phyloP scores from a whole-genome alignment of 2,113 vertebrate genomes.

The Crotalus viridis region DNA sequence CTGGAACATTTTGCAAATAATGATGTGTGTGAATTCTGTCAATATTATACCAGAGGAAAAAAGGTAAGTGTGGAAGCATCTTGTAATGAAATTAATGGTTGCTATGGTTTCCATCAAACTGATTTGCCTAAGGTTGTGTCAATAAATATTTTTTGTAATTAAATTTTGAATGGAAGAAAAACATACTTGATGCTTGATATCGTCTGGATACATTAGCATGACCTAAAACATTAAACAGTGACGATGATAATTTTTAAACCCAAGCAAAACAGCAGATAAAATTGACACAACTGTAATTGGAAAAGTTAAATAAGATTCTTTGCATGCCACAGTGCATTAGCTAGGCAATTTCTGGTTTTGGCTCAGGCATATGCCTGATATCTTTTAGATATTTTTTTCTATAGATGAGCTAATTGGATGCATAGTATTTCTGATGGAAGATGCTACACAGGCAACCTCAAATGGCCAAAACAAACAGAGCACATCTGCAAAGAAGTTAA shows the following conservation, averaged over 20 bases:
- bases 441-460: conserved; percentile 15
- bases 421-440: conserved; percentile 54
- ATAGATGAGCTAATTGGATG: background rate
- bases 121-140: conserved; percentile 36
- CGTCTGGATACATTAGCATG: conserved; percentile 44
- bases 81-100: conserved; percentile 19
- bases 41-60: background rate
- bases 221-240: conserved; percentile 46
- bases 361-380: conserved; percentile 37
- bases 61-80: background rate
- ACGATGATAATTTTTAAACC: conserved; percentile 52
- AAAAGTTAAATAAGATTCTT: conserved; percentile 41
- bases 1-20: background rate
- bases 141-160: conserved; percentile 49
- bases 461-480: conserved; percentile 34
- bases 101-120: conserved; percentile 33
- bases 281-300: conserved; percentile 37
- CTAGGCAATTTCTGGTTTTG: conserved; percentile 46
- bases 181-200: conserved; percentile 44
- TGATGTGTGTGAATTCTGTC: background rate
- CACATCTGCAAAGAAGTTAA: conserved; percentile 43
- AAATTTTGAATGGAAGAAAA: conserved; percentile 53
- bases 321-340: conserved; percentile 38
- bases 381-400: conserved; percentile 34
- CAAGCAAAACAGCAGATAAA: conserved; percentile 36